Conservation (phyloP, 2,113 vertebrate genomes). For the Amphilophus citrinellus region DNA sequence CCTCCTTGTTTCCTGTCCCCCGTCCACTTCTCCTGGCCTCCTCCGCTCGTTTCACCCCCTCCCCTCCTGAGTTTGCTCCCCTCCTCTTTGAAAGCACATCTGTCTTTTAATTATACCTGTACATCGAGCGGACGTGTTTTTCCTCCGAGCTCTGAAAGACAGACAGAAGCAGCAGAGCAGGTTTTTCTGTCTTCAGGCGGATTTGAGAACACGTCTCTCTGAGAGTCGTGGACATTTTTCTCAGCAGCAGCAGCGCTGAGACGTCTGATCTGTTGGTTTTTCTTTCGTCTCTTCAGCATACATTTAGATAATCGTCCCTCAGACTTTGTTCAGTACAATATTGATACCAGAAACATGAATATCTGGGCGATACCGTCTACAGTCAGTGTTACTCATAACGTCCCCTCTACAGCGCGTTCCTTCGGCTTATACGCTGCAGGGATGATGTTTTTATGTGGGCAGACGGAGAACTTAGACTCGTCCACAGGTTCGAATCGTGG, state of each 20-base stretch:
- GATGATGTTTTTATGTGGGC: not conserved
- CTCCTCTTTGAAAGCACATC: conserved; percentile 64
- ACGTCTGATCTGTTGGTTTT: not conserved
- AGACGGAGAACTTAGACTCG: not conserved
- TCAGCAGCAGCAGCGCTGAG: conserved; percentile 31
- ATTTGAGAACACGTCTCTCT: no score
- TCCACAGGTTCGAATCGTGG: not conserved
- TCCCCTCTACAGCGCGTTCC: no score
- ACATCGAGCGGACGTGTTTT: conserved; percentile 67
- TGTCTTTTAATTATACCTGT: conserved; percentile 78
- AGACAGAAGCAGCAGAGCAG: conserved; percentile 56
- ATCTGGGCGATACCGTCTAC: not conserved
- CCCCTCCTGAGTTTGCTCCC: no score
- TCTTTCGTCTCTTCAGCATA: not conserved
- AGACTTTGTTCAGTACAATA: not conserved
- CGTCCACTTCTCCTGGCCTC: not conserved
- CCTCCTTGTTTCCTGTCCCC: not conserved
- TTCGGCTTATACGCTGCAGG: no score
- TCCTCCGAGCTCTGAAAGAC: conserved; percentile 66
- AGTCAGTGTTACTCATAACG: not conserved
- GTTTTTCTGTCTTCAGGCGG: conserved; percentile 65
- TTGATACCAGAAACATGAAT: not conserved
- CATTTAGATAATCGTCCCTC: not conserved
- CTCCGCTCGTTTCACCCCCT: not conserved
- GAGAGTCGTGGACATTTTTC: conserved; percentile 4